These are phyloP conservation scores for Semaprochilodus insignis DNA, from an alignment of 2,797 vertebrate genomes.

Conservation along the genomic window DNA sequence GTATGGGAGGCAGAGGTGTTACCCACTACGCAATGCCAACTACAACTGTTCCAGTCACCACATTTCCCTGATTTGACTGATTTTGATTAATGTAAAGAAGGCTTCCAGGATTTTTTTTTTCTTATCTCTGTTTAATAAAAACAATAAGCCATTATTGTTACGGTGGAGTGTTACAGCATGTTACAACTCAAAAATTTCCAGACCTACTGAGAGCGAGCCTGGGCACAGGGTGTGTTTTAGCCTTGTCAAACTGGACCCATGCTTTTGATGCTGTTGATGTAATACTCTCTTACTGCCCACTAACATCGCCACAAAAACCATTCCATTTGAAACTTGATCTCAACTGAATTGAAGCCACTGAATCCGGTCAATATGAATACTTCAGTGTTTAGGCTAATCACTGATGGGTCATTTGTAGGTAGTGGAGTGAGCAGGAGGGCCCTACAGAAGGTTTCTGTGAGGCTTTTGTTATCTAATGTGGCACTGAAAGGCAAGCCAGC, in stretches of 20 bases:
- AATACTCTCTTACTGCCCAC: neutral
- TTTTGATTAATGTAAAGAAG: too few relatives aligned
- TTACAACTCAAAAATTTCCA: neutral
- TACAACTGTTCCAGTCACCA: too few relatives aligned
- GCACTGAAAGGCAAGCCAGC: constrained; percentile 28
- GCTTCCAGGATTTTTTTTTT: neutral
- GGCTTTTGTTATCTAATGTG: constrained; percentile 49
- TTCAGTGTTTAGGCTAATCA: neutral
- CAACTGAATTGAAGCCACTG: neutral
- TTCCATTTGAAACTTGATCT: neutral
- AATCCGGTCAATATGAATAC: neutral
- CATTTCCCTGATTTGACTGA: too few relatives aligned
- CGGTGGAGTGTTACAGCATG: neutral
- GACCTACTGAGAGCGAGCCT: neutral
- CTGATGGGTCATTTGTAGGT: neutral
- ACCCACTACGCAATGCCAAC: too few relatives aligned
- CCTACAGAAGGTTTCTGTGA: constrained; percentile 38
- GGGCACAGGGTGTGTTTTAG: neutral
- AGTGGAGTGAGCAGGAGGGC: neutral
- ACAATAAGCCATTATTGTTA: neutral
- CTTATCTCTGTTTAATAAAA: neutral
- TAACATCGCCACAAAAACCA: neutral
- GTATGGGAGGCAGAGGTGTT: too few relatives aligned
- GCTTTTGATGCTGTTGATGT: neutral
- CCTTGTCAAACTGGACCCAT: neutral